Percentiles rank a stretch among this genome's conserved stretches.
These are phyloP conservation scores for Phrynocephalus guinanensis DNA, from an alignment of 2,797 vertebrate genomes.

Conservation along the genomic window DNA sequence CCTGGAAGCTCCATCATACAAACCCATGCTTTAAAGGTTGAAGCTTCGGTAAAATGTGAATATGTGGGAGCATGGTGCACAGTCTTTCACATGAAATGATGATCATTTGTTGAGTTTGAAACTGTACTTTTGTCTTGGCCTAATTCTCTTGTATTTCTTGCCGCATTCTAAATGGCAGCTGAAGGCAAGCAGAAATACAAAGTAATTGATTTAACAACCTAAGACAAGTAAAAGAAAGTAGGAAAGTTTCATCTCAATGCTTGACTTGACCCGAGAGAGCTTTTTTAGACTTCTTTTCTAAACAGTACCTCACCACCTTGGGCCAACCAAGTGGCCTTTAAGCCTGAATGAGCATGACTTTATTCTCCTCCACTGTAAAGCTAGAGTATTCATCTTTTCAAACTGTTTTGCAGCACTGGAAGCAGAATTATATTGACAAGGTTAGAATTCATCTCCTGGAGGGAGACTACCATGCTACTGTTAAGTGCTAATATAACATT, in stretches of 20 bases:
- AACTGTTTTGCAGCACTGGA: constrained; percentile 82
- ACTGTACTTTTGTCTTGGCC: constrained; percentile 66
- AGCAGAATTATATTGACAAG: constrained; percentile 93
- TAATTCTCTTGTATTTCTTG: constrained; percentile 70
- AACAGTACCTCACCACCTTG: constrained; percentile 79
- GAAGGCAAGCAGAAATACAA: constrained; percentile 73
- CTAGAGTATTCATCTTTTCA: constrained; percentile 81
- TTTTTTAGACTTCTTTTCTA: constrained; percentile 73
- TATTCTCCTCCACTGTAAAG: constrained; percentile 66
- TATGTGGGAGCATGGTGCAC: constrained; percentile 32
- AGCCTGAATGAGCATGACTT: constrained; percentile 88
- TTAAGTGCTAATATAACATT: constrained; percentile 95
- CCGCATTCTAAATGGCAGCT: constrained; percentile 71
- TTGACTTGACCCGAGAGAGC: constrained; percentile 83
- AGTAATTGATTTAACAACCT: constrained; percentile 83
- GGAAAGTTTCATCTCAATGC: constrained; percentile 77
- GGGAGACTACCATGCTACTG: constrained; percentile 82
- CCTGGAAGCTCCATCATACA: constrained; percentile 56
- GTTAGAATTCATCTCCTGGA: constrained; percentile 86
- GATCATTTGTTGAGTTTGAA: constrained; percentile 71
- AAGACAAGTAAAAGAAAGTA: constrained; percentile 82
- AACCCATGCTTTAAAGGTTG: constrained; percentile 64
- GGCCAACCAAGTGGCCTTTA: constrained; percentile 91
- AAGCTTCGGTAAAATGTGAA: constrained; percentile 23
- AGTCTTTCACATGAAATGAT: constrained; percentile 67